These are phyloP conservation scores for Parasteatoda lunata DNA, from an alignment of 2,888 invertebrate species.

Conservation along the genomic window DNA sequence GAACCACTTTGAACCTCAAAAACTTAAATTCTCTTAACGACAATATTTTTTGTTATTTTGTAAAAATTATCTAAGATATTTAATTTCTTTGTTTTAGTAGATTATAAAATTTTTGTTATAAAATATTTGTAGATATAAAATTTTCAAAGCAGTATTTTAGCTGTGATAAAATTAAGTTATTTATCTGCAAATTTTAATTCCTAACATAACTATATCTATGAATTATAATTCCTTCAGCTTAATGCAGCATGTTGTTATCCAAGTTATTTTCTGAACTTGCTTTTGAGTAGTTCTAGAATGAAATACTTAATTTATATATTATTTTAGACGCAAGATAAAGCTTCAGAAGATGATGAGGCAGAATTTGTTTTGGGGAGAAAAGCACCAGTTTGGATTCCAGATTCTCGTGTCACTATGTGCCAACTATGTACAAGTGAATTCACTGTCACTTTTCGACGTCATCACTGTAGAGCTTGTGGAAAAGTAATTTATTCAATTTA, in stretches of 20 bases:
- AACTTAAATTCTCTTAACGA: too few species aligned
- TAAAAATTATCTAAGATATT: too few species aligned
- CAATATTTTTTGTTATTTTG: too few species aligned
- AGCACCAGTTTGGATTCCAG: constrained; percentile 79
- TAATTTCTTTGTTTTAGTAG: too few species aligned
- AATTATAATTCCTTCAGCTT: too few species aligned
- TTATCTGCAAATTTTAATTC: too few species aligned
- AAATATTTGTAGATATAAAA: too few species aligned
- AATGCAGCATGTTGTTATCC: not conserved
- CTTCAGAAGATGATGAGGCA: constrained; percentile 50
- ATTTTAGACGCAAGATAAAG: constrained; percentile 35
- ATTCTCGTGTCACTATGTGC: constrained; percentile 80
- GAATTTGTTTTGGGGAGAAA: constrained; percentile 70
- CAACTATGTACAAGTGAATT: constrained; percentile 80
- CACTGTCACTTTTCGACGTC: constrained; percentile 80
- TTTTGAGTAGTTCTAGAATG: not conserved
- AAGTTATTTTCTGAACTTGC: not conserved
- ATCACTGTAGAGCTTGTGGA: constrained; percentile 82
- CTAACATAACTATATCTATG: too few species aligned
- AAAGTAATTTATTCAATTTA: constrained; percentile 76
- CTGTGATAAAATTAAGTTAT: too few species aligned
- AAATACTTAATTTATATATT: not conserved
- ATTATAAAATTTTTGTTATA: too few species aligned
- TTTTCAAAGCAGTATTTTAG: too few species aligned
- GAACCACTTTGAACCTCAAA: too few species aligned